Conservation (phyloP, 2,797 vertebrate genomes). For the Apodemus agrarius region DNA sequence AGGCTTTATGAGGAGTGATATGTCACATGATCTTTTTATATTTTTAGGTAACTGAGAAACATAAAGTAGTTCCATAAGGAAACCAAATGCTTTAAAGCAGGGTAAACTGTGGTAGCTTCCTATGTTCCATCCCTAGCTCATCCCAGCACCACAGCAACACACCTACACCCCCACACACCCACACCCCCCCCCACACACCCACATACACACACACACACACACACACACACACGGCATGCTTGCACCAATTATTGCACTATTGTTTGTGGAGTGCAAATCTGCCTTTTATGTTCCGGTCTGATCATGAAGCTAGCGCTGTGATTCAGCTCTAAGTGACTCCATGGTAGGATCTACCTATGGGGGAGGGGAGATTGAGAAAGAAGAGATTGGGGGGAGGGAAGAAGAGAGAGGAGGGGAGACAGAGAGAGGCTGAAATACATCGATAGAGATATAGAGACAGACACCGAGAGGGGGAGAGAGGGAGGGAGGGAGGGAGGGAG, state of each 20-base stretch:
- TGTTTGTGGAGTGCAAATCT: not conserved
- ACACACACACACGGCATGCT: not conserved
- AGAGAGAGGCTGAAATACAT: not conserved
- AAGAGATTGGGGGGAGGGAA: not conserved
- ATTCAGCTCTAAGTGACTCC: not conserved
- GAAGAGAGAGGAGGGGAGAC: not conserved
- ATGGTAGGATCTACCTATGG: not conserved
- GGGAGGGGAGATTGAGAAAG: not conserved
- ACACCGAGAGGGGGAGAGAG: not conserved
- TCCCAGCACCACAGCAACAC: not conserved
- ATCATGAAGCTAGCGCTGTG: not conserved
- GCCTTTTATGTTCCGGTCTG: not conserved
- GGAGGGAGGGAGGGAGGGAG: not conserved
- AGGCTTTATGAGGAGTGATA: not conserved
- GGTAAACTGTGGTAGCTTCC: not conserved
- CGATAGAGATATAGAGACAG: not conserved
- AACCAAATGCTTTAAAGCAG: not conserved
- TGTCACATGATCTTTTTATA: not conserved
- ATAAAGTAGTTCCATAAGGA: not conserved
- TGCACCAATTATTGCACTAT: not conserved
- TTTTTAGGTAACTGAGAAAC: constrained; percentile 31
- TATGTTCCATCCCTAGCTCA: not conserved
- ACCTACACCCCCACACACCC: not conserved
- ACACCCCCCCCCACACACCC: not conserved
- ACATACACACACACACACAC: not conserved